These are phyloP conservation scores for Macroramphosus scolopax DNA, from an alignment of 2,797 vertebrate species.

Conservation along the genomic window DNA sequence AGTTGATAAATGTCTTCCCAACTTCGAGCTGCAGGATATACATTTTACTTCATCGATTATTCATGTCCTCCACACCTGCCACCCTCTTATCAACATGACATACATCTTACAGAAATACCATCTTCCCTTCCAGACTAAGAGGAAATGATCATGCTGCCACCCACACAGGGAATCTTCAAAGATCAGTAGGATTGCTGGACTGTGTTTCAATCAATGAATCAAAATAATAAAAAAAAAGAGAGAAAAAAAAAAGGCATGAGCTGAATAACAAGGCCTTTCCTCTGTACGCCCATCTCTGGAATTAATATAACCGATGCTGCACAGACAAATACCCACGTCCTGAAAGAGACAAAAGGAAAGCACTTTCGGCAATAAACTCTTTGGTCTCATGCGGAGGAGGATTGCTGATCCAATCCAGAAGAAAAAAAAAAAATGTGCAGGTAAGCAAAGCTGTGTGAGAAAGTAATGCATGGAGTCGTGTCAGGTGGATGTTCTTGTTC, in stretches of 20 bases:
- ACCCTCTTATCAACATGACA: constrained; percentile 68
- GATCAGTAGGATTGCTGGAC: constrained; percentile 35
- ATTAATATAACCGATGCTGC: constrained; percentile 19
- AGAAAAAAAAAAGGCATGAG: constrained; percentile 26
- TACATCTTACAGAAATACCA: constrained; percentile 60
- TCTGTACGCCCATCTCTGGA: constrained; percentile 5
- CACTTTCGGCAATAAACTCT: constrained; percentile 39
- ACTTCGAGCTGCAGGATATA: constrained; percentile 59
- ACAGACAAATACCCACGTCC: constrained; percentile 9
- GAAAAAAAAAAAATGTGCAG: constrained; percentile 59
- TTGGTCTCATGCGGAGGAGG: constrained; percentile 42
- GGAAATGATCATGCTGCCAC: constrained; percentile 52
- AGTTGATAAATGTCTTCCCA: constrained; percentile 70
- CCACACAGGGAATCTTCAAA: constrained; percentile 30
- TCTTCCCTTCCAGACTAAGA: constrained; percentile 29
- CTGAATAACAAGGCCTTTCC: constrained; percentile 18
- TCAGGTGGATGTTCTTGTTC: constrained; percentile 51
- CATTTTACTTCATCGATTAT: constrained; percentile 71
- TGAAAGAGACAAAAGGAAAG: constrained; percentile 16
- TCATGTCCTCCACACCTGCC: constrained; percentile 63
- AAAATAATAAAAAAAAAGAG: constrained; percentile 15
- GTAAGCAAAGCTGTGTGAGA: constrained; percentile 62
- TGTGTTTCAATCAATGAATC: constrained; percentile 27
- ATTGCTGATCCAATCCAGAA: constrained; percentile 73
- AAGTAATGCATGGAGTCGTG: constrained; percentile 60